A percentile compares a stretch with the other conserved stretches of the same genome.
These are phyloP conservation scores for Procambarus virginalis DNA, from an alignment of 1,140 invertebrate species.

Conservation along the genomic window DNA sequence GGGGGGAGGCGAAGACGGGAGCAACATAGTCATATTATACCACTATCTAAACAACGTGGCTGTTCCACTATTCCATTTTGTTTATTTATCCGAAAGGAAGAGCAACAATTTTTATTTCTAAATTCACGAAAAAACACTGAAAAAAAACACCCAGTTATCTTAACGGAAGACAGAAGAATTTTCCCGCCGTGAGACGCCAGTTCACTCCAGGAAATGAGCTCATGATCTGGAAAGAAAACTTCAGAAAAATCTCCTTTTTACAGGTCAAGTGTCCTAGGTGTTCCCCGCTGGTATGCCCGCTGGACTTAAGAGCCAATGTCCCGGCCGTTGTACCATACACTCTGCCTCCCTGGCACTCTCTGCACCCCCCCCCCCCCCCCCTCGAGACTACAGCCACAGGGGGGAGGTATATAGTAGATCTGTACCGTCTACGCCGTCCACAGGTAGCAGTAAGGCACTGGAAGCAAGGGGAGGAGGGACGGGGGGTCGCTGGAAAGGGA, in stretches of 20 bases:
- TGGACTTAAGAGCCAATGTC: not conserved
- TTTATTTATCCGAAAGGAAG: too few species aligned
- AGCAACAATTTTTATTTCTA: not conserved
- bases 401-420: too few species aligned
- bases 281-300: not conserved
- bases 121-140: not conserved
- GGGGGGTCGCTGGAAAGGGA: too few species aligned
- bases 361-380: not conserved
- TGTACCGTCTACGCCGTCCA: too few species aligned
- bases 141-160: not conserved
- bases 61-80: too few species aligned
- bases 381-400: too few species aligned
- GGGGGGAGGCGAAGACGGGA: too few species aligned
- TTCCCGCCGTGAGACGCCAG: not conserved
- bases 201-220: not conserved
- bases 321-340: not conserved
- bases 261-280: not conserved
- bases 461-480: too few species aligned
- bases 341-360: not conserved
- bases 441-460: too few species aligned
- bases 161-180: not conserved
- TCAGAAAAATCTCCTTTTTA: not conserved
- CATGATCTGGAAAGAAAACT: not conserved
- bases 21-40: too few species aligned
- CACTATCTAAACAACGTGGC: too few species aligned